Base-by-base conservation (phyloP, 2,888 invertebrate genomes). In the Buathra laborator region DNA sequence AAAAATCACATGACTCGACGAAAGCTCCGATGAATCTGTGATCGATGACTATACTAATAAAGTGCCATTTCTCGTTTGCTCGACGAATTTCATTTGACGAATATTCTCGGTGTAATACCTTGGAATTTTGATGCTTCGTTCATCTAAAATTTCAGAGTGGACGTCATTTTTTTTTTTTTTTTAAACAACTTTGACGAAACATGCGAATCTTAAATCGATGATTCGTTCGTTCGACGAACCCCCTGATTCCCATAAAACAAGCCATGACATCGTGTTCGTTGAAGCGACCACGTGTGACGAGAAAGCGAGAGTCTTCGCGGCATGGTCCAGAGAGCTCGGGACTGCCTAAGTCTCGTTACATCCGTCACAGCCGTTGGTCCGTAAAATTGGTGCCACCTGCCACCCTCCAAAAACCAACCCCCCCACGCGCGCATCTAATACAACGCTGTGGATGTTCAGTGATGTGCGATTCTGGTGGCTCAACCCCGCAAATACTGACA, bases 381-480 rank as follows among this genome's bases (percentile, higher is more conserved):
- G 94, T 94, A 92, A 94, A 94, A 94, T 94, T 94, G 90, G 91
- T 91, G 93, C 94, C 94, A 94, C 94, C 94, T 94, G 94, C 92
- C 94, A 93, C 93, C 93, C 89, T 89, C 84, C 84, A 83, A 83
- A 89, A 90, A 90, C 56, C 81, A 67, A 78, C 74, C 75, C 84
- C 83, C 83, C 71, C 9, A n/a, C 24, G 51, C 43, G 71, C 48
- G 53, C 70, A 59, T 5, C 48, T 48, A n/a, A 14, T 29, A 24
- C 29, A 5, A 9, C 24, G 12, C 44, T 59, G n/a, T 24, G 16
- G 68, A 24, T 81, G 66, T 43, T 19, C 37, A 59, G 67, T 48
- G 74, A 59, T 66, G 43, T 51, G 67, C 71, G 78, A 81, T 81
- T 76, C 71, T 71, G 46, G 24, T 74, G 76, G 81, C 80, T 53